These are phyloP conservation scores for Burhinus bistriatus DNA, from an alignment of 2,113 vertebrate genomes.

Conservation along the genomic window DNA sequence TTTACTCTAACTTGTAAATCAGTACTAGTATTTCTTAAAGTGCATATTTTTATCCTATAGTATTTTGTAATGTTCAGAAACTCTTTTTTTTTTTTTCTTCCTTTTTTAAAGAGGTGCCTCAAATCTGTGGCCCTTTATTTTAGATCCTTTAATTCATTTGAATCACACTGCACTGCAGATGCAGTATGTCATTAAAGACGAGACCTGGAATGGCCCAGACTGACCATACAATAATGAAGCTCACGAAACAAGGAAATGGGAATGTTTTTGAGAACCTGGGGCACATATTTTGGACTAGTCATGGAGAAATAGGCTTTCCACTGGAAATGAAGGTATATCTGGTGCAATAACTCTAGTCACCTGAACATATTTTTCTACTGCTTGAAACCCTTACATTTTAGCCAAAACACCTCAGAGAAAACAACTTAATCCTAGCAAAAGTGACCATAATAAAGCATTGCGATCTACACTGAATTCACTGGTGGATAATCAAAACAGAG, in stretches of 20 bases:
- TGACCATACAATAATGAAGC: not conserved
- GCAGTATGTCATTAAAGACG: not conserved
- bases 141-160: not conserved
- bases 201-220: not conserved
- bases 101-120: not conserved
- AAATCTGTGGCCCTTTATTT: not conserved
- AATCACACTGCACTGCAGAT: not conserved
- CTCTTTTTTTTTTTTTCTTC: not conserved
- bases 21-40: not conserved
- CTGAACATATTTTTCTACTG: not conserved
- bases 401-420: not conserved
- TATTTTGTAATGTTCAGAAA: not conserved
- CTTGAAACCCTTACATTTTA: not conserved
- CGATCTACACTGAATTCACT: not conserved
- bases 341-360: not conserved
- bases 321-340: not conserved
- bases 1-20: not conserved
- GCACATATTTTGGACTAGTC: not conserved
- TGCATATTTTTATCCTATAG: not conserved
- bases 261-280: not conserved
- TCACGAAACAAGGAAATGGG: not conserved
- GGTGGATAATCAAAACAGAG: not conserved
- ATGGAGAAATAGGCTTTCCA: not conserved
- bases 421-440: not conserved
- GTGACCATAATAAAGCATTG: not conserved